phyloP scores from a whole-genome alignment of 2,797 vertebrate genomes.

The Morus bassanus region DNA sequence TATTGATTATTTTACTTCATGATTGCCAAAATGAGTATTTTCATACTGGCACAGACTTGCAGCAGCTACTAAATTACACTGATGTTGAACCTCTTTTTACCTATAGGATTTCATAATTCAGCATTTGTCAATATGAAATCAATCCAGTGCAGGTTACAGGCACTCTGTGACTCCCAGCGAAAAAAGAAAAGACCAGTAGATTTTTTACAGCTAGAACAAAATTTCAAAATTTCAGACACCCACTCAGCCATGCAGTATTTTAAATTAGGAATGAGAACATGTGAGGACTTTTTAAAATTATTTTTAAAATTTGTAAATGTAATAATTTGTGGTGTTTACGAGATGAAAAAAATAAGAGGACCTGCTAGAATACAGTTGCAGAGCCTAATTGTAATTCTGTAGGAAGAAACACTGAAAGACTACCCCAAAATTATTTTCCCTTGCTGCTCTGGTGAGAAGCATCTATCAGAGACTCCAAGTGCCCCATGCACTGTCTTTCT shows the following conservation, averaged over 20 bases:
- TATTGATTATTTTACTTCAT: slow-evolving; percentile 55
- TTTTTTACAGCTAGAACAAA: neutral
- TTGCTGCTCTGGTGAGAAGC: neutral
- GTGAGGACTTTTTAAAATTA: neutral
- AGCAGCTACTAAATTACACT: slow-evolving; percentile 59
- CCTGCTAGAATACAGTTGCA: neutral
- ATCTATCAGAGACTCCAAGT: neutral
- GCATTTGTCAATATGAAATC: slow-evolving; percentile 67
- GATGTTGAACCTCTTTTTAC: slow-evolving; percentile 61
- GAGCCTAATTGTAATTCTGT: neutral
- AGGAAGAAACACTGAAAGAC: neutral
- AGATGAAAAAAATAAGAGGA: neutral
- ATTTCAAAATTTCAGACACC: neutral
- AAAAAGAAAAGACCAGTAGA: neutral
- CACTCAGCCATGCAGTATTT: neutral
- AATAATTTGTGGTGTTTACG: neutral
- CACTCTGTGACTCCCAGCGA: slow-evolving; percentile 5
- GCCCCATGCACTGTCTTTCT: neutral
- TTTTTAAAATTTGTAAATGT: neutral
- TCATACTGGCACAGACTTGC: slow-evolving; percentile 4
- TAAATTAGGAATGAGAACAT: neutral
- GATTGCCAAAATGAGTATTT: slow-evolving; percentile 45
- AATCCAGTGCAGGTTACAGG: slow-evolving; percentile 49
- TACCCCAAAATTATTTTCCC: neutral
- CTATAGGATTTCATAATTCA: slow-evolving; percentile 70